Base-by-base conservation (phyloP, 2,113 vertebrate genomes). In the Diadophis punctatus region DNA sequence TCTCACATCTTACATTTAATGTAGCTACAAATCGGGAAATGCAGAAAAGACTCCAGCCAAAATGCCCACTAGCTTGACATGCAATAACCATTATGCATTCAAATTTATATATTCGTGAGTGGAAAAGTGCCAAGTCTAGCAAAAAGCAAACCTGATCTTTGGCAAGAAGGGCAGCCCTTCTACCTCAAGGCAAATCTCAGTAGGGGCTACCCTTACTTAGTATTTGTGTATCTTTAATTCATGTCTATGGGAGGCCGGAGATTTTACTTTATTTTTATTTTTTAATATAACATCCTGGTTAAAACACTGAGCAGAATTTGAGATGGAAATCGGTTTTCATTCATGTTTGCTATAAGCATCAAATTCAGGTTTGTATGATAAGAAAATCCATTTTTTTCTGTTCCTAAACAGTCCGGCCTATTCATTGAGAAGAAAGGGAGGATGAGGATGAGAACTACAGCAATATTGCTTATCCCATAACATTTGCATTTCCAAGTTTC, bases 101-200 rank as follows among this genome's bases (percentile, higher is more conserved):
- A 93, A 92, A 3, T 74, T 89, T 87, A 87, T 91, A 34, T 94
- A 93, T 95, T 95, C 93, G 85, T 60, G 93, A 90, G 20, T 94
- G 96, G 97, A 95, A 89, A 86, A 91, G 60, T 94, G 97, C 97
- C 97, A 97, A 92, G 94, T 92, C 0, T 4, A 96, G 94, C 95
- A 96, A 96, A 95, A 95, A 97, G 95, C 25, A 11, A 80, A 94
- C 93, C 87, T 94, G 58, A 74, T 84, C 0, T 94, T 95, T 94
- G 95, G 93, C 95, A 93, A 93, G 92, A 92, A 74, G 93, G 93
- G 90, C 93, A 94, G 53, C 95, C 85, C 89, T 95, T 93, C 91
- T 91, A 56, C 91, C 85, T 39, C 90, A 1, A 10, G 93, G 90
- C 48, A 85, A 96, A 92, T 49, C 84, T 92, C 90, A 96, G 96